Evolutionary conservation across 2,113 vertebrate genomes (phyloP), one percentile per base, ranked within the genome.

Genomic region (Abramis brama): DNA sequence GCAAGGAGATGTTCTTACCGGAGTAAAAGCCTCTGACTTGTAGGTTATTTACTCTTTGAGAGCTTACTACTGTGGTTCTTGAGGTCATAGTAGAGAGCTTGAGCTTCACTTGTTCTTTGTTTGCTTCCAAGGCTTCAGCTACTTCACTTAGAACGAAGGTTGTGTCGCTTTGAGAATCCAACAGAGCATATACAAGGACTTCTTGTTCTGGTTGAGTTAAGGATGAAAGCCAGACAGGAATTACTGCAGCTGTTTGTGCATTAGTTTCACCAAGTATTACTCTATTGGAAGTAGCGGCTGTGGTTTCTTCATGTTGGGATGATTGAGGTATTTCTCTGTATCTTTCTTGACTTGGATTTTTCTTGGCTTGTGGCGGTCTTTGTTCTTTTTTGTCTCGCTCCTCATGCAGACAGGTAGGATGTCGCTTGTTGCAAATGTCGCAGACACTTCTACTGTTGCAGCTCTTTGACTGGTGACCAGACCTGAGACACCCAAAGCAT

Each of bases 41-140:
- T 21, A 86, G 66, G 30, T 80, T 5, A 0, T 25, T 45, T 80
- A 86, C 47, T 50, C 25, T 86, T 62, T 86, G 57, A 83, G 78
- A 83, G 77, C 15, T 59, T 74, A 80, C 64, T 3, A 80, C 4
- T 43, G 77, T 86, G 47, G 43, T 70, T 57, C 30, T 68, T 85
- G 74, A 78, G 0, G 74, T 68, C 75, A 85, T 79, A 39, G 73
- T 66, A 77, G 71, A 77, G 57, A 85, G 73, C 55, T 85, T 85
- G 6, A 77, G n/a, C 23, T 76, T 77, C 2, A 85, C 39, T 45
- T 80, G 79, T 68, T 82, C 62, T 82, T 68, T 68, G n/a, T 4
- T 50, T 68, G 21, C 19, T 68, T 27, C 60, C n/a, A 64, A 27
- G 2, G 47, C 60, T 82, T 33, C 62, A 10, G 27, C 62, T 33